Evolutionary conservation across 2,113 vertebrate species (phyloP).

Genomic region (Psammodynastes pulverulentus): DNA sequence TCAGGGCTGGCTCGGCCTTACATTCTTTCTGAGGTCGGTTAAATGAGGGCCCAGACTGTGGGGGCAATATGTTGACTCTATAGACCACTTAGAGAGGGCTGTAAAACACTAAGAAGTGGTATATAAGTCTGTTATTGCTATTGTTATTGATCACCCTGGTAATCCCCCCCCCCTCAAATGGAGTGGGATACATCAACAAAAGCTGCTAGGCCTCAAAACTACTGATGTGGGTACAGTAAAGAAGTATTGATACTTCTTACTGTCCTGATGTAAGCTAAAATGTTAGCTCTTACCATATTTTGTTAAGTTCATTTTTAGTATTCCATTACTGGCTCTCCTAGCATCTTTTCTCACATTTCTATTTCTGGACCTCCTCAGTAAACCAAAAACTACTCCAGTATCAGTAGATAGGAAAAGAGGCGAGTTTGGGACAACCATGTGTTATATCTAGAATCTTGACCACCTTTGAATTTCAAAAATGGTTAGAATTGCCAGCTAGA

Average conservation of each 20-base stretch:
- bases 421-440: background rate
- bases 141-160: background rate
- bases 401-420: background rate
- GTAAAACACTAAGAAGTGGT: too few species aligned
- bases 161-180: background rate
- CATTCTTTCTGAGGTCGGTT: too few species aligned
- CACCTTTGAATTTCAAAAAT: background rate
- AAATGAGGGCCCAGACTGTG: too few species aligned
- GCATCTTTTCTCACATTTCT: background rate
- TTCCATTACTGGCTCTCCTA: background rate
- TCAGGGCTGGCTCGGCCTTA: too few species aligned
- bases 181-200: background rate
- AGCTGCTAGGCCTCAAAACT: background rate
- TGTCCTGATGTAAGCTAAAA: background rate
- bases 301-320: background rate
- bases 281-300: background rate
- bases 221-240: background rate
- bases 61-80: too few species aligned
- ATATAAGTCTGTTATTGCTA: too few species aligned
- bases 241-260: background rate
- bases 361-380: background rate
- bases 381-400: background rate
- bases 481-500: background rate
- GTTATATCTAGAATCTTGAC: background rate
- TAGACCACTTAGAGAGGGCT: too few species aligned